These are phyloP conservation scores for Arizona elegans DNA, from an alignment of 2,113 vertebrate genomes.

Conservation along the genomic window DNA sequence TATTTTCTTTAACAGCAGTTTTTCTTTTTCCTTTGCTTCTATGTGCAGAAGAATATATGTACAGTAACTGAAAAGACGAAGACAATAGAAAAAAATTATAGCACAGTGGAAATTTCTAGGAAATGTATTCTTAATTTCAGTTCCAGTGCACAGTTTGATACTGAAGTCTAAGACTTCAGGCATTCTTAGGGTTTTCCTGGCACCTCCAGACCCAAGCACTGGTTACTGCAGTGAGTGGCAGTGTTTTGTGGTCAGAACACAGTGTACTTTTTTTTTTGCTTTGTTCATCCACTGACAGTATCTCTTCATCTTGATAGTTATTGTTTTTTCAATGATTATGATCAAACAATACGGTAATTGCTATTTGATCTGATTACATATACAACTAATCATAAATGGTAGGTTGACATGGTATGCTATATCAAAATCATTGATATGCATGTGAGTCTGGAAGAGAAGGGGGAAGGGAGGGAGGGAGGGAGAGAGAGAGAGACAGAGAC, in stretches of 20 bases:
- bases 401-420: not conserved
- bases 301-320: not conserved
- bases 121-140: not conserved
- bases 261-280: not conserved
- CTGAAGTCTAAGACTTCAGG: not conserved
- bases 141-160: not conserved
- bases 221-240: not conserved
- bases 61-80: not conserved
- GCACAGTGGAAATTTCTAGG: not conserved
- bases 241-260: too few relatives aligned
- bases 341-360: not conserved
- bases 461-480: too few relatives aligned
- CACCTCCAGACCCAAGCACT: not conserved
- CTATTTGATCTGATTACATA: not conserved
- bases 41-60: not conserved
- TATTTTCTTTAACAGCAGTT: not conserved
- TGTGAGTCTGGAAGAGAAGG: too few relatives aligned
- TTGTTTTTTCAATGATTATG: not conserved
- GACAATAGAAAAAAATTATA: not conserved
- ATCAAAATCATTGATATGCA: too few relatives aligned
- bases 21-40: not conserved
- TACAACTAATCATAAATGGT: not conserved
- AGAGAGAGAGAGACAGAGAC: too few relatives aligned
- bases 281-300: not conserved
- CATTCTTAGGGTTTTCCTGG: not conserved